Evolutionary conservation across 2,888 invertebrate species (phyloP).

Genomic region (Melanostoma scalare): DNA sequence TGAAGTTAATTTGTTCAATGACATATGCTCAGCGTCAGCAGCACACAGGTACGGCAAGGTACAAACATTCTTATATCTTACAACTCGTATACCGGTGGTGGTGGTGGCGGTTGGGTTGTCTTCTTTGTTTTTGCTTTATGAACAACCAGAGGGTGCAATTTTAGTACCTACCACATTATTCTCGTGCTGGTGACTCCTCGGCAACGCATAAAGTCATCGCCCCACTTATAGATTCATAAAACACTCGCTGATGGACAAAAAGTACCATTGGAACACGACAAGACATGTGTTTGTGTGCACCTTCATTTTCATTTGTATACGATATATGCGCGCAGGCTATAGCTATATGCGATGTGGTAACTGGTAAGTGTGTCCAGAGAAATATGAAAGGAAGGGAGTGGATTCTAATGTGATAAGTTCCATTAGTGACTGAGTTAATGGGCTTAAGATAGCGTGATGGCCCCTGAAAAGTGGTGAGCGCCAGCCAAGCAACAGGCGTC

Average conservation of each 20-base stretch:
- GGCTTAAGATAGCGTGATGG: conserved; percentile 74
- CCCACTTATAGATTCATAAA: conserved; percentile 59
- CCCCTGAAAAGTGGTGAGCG: conserved; percentile 69
- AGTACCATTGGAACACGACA: conserved; percentile 1
- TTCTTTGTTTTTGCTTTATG: not conserved
- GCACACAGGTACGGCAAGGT: not conserved
- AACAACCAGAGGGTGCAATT: conserved; percentile 28
- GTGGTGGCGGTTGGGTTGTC: not conserved
- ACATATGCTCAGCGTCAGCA: conserved; percentile 1
- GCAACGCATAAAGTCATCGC: conserved; percentile 56
- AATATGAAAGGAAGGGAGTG: conserved; percentile 68
- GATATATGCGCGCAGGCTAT: too few species aligned
- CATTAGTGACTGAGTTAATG: conserved; percentile 82
- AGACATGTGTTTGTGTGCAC: conserved; percentile 11
- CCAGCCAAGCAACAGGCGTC: conserved; percentile 57
- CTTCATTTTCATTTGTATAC: not conserved
- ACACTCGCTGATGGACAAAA: conserved; percentile 44
- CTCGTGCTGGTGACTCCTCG: conserved; percentile 4
- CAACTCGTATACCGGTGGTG: too few species aligned
- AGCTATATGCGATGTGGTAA: too few species aligned
- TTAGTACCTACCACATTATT: conserved; percentile 15
- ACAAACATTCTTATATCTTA: too few species aligned
- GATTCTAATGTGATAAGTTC: conserved; percentile 79
- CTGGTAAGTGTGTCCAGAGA: conserved; percentile 19
- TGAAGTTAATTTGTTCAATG: conserved; percentile 46